Base-by-base conservation (phyloP, 1,140 invertebrate genomes). In the Rhynchophorus ferrugineus region DNA sequence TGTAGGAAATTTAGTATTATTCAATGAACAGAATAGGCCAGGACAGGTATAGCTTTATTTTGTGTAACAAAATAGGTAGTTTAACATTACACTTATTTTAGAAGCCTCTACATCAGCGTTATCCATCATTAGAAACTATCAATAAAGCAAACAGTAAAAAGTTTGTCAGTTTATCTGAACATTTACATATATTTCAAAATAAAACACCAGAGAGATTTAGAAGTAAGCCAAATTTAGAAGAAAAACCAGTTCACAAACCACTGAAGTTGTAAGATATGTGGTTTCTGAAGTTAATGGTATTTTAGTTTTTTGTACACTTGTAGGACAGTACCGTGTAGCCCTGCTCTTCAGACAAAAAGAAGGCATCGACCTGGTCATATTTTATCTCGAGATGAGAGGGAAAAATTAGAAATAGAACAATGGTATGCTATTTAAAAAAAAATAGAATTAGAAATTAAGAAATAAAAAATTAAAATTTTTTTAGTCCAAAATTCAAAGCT, bases 201-300 rank as follows among this genome's bases (percentile, higher is more conserved):
- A 57, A 52, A 0, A 75, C 73, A 3, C 74, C 74, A 0, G 59
- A 69, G 24, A 61, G 73, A 22, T 76, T 75, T 34, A 64, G 63
- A 21, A 63, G 64, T 0, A 70, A 64, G 34, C 54, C 59, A 3
- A 61, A 44, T 5, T 19, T 34, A 3, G 20, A 63, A 6, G 39
- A 52, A 6, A 37, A 11, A 29, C 22, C 41, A 41, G 16, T 29
- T 11, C 24, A 29, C 22, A 16, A 34, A 7, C 5, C 5, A 22
- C 9, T 36, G 24, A 65, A 66, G 49, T 54, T 61, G 0, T 59
- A 60, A 54, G 57, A 29, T 39, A 36, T 49, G n/a, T n/a, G n/a
- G n/a, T n/a, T n/a, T n/a, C n/a, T n/a, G n/a, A n/a, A n/a, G n/a
- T n/a, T 1, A 35, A n/a, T 21, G 2, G n/a, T 9, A 0, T 18